Evolutionary conservation across 2,888 invertebrate species (phyloP), one percentile per base, ranked within the genome.

Genomic region (Temnothorax ravouxi): DNA sequence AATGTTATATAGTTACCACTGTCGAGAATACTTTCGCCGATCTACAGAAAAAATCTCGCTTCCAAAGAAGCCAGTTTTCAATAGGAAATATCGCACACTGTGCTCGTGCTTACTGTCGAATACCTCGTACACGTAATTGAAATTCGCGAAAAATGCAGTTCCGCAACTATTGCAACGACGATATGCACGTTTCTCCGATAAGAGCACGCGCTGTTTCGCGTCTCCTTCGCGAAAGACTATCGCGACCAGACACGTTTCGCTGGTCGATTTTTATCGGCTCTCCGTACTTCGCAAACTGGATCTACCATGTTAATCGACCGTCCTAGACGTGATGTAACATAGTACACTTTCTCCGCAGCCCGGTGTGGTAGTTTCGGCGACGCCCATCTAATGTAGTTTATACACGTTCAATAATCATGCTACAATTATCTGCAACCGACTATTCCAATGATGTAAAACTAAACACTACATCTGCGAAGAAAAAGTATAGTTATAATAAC

Each of bases 111-210:
- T 41, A 79, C 50, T 52, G n/a, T 67, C 59, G 38, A 50, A 72
- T 13, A 72, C 25, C 15, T 71, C 8, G 59, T 18, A 18, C 21
- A 21, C 34, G 47, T 79, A 80, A 72, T 9, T 59, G 72, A 72
- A 80, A 71, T 71, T 71, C 50, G 38, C 47, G 47, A 59, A 80
- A 80, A 80, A 61, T 79, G 59, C 38, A 59, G 38, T 71, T 71
- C 72, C 47, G 47, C 18, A 71, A 38, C 59, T 72, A 71, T 61
- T 79, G 77, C 69, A 47, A 69, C 18, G 59, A 72, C 79, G 59
- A 80, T 71, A 80, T 80, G 79, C 59, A 71, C 56, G 59, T 80
- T 67, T 80, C 47, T 25, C n/a, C 72, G 59, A 80, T 72, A 80
- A 80, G 47, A 80, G 44, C 34, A 18, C 69, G 21, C 47, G 56